A percentile compares a stretch with the other conserved stretches of the same genome.
Conservation (phyloP, 1,140 invertebrate species). For the Plodia interpunctella region DNA sequence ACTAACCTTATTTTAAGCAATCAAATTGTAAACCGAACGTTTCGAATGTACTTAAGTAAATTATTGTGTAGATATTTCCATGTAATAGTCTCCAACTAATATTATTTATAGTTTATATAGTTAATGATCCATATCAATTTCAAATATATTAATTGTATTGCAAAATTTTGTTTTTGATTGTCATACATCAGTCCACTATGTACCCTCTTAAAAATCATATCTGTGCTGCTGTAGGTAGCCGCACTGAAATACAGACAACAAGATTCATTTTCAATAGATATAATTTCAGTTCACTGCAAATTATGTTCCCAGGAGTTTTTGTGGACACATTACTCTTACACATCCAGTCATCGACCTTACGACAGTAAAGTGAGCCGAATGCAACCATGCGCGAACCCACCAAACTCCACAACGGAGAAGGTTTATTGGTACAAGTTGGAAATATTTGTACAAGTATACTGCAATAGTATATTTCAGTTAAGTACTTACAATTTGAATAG, state of each 20-base stretch:
- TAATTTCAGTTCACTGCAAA: no score
- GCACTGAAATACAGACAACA: no score
- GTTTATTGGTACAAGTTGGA: not conserved
- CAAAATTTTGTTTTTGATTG: slow-evolving; percentile 2
- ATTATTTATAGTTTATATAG: slow-evolving; percentile 36
- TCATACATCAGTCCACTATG: not conserved
- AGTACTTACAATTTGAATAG: not conserved
- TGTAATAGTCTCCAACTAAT: slow-evolving; percentile 15
- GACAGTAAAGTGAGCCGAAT: not conserved
- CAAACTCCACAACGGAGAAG: not conserved
- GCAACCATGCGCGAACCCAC: not conserved
- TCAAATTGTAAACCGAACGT: no score
- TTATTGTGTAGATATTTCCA: slow-evolving; percentile 37
- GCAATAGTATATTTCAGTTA: not conserved
- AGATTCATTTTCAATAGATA: no score
- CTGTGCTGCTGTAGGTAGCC: no score
- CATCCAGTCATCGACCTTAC: not conserved
- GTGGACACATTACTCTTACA: not conserved
- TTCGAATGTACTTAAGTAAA: slow-evolving; percentile 41
- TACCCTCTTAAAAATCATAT: no score
- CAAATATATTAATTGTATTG: slow-evolving; percentile 25
- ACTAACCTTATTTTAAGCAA: no score
- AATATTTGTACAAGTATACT: not conserved
- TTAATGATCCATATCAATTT: slow-evolving; percentile 16
- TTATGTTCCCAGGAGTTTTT: no score